Evolutionary conservation across 2,888 invertebrate genomes (phyloP), one percentile per base, ranked within the genome.

Genomic region (Leptarthrus brevirostris): DNA sequence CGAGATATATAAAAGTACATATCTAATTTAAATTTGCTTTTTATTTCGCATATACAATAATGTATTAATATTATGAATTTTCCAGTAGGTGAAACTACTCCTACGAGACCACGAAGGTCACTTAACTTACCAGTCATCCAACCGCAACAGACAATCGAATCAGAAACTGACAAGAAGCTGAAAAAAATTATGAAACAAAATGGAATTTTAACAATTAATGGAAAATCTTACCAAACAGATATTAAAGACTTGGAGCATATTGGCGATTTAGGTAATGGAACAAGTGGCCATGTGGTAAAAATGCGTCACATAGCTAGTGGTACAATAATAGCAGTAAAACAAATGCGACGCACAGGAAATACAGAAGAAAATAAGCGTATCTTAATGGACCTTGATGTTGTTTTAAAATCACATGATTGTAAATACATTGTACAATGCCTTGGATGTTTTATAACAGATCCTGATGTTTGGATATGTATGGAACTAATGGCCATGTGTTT

Each of bases 401-500:
- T 99, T 74, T 89, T 97, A n/a, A 94, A 97, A 79, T 97, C 97
- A 20, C 95, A 97, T 81, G 97, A 96, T 86, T 98, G 98, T 86
- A 94, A 93, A 40, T 97, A 93, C 86, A 99, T 99, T 79, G 98
- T 99, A 79, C 91, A 96, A 83, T 99, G 98, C 85, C 89, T 96
- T 81, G 99, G 99, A 49, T 98, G 97, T 86, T 98, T 99, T 86
- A 97, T 99, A 72, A 97, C 96, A 0, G 95, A 96, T 83, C 93
- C 95, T 0, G 97, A 98, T 85, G 98, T 99, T 0, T 98, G 98
- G 97, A 98, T 99, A 82, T 99, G 98, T 84, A 99, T 99, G 99
- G 99, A 99, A 86, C 88, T 98, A 78, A 99, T 99, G 99, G 93
- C 96, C 12, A 97, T 97, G 18, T 99, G 99, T 86, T 93, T 99